Evolutionary conservation across 1,140 invertebrate genomes (phyloP).

Genomic region (Drosophila ogumai): DNA sequence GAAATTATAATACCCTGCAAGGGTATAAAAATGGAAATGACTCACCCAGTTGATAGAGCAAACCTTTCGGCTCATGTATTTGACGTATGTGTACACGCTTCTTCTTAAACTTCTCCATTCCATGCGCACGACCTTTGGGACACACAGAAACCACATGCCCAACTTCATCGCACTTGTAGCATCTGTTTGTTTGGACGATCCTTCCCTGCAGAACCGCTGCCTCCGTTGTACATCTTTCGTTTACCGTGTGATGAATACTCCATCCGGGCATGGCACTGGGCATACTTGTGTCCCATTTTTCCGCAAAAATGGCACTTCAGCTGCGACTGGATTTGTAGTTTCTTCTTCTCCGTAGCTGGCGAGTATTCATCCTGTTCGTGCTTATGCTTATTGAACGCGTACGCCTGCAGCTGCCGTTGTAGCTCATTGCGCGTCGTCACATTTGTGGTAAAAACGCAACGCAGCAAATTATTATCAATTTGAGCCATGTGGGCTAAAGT

Average conservation of each 20-base stretch:
- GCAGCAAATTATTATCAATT: constrained; percentile 29
- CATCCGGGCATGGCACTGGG: constrained; percentile 7
- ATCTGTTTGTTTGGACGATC: constrained; percentile 5
- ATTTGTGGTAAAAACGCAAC: constrained; percentile 20
- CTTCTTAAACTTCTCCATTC: constrained; percentile 4
- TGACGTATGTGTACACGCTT: constrained; percentile 17
- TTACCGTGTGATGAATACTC: background rate
- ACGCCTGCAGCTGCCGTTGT: no score
- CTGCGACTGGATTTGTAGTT: background rate
- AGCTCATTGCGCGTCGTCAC: no score
- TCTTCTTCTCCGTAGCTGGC: background rate
- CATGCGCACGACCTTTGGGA: background rate
- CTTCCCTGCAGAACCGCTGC: constrained; percentile 3
- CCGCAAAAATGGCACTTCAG: constrained; percentile 33
- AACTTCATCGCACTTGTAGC: background rate
- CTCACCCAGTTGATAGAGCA: constrained; percentile 14
- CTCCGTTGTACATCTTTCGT: constrained; percentile 1
- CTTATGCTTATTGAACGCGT: no score
- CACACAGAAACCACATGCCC: background rate
- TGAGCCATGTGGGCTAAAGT: constrained; percentile 35
- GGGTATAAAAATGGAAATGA: background rate
- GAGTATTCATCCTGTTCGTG: no score
- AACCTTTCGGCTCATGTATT: background rate
- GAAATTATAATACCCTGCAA: no score
- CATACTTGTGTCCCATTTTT: constrained; percentile 32